Base-by-base conservation (phyloP, 2,797 vertebrate species). In the Hybognathus amarus region DNA sequence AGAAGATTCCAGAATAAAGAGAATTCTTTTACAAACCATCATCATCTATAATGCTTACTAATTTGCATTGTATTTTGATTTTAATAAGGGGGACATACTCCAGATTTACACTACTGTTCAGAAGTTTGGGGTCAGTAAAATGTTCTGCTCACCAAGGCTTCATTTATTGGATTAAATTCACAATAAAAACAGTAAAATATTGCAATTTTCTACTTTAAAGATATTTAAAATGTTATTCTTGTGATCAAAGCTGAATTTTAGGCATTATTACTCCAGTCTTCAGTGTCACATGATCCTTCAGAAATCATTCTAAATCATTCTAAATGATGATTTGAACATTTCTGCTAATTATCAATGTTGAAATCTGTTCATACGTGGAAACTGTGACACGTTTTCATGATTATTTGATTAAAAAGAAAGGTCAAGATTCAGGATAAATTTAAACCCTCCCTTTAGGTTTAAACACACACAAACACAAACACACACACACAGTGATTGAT, bases 401-500 rank as follows among this genome's bases (percentile, higher is more conserved):
- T 15, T 42, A n/a, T 18, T 27, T 70, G n/a, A 70, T 27, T 4
- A 18, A 45, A n/a, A 27, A 70, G 68, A 70, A 70, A 1, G 7
- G 27, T 70, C 7, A 9, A 45, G 6, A 59, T 38, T 40, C 20
- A 24, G 7, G 54, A 76, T 33, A 33, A 33, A 33, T 33, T 33
- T 33, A 33, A 33, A 33, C 4, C 30, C 30, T 33, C 4, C 30
- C 30, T 33, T 1, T 30, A 30, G 4, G 69, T 71, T 47, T 47
- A 30, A 42, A 18, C 67, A 59, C 30, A 63, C 68, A 78, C 38
- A 18, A 47, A 27, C 47, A 70, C 45, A 18, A 56, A 59, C 30
- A 63, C 69, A 79, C 45, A 56, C 30, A 63, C 36, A 59, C 2
- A 42, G 27, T 66, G 30, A 74, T 61, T 36, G 50, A 75, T 54